Conservation (phyloP, 2,888 invertebrate genomes). For the Eupithecia exiguata region DNA sequence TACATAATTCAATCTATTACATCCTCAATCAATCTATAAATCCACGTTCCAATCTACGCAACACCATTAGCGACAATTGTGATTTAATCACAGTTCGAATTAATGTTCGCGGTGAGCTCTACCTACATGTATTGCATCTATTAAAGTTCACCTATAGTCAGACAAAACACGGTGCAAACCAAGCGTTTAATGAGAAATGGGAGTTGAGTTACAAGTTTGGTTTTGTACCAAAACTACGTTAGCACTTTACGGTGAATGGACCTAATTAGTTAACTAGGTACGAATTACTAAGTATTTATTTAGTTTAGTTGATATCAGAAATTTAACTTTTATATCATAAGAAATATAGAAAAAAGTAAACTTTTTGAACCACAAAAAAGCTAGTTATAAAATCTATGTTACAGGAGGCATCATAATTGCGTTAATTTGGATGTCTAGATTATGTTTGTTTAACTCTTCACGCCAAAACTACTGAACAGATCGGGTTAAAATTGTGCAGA, state of each 20-base stretch:
- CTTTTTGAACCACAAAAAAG: no score
- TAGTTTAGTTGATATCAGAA: not conserved
- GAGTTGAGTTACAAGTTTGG: conserved; percentile 33
- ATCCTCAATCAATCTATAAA: conserved; percentile 6
- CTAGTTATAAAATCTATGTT: no score
- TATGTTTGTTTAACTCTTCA: not conserved
- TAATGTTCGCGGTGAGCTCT: conserved; percentile 57
- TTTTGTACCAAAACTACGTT: conserved; percentile 25
- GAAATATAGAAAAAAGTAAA: no score
- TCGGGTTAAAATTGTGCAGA: not conserved
- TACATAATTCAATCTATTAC: conserved; percentile 1
- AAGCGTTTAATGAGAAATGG: conserved; percentile 60
- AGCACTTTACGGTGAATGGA: conserved; percentile 4
- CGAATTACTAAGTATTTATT: not conserved
- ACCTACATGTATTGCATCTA: not conserved
- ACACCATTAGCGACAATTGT: conserved; percentile 45
- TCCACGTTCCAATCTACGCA: conserved; percentile 4
- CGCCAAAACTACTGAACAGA: not conserved
- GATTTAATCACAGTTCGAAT: conserved; percentile 69
- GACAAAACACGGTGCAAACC: conserved; percentile 40
- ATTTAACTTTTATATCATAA: no score
- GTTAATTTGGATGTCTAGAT: no score
- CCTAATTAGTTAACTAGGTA: not conserved
- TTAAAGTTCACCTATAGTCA: not conserved
- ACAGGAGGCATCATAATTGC: no score